Percentiles rank a stretch among this genome's conserved stretches.
These are phyloP conservation scores for Spilogale gracilis DNA, from an alignment of 2,113 vertebrate species.

Conservation along the genomic window DNA sequence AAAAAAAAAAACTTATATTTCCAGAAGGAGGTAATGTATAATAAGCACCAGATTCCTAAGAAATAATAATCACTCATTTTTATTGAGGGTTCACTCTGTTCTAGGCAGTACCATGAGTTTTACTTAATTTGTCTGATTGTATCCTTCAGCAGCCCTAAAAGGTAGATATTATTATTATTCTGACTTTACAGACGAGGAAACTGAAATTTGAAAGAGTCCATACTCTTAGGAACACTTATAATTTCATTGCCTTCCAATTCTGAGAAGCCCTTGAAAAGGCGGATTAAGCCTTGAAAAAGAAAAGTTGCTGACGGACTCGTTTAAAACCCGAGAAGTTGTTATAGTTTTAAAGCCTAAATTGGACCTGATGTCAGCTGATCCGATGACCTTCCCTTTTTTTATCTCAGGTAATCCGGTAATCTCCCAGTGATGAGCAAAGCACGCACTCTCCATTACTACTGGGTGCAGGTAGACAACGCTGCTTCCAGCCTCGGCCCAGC, in stretches of 20 bases:
- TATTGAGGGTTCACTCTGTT: conserved; percentile 6
- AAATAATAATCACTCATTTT: conserved; percentile 10
- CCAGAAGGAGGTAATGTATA: neutral
- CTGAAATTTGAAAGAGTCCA: neutral
- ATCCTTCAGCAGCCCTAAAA: neutral
- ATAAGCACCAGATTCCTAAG: neutral
- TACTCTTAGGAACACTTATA: neutral
- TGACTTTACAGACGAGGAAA: conserved; percentile 47
- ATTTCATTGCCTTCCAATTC: conserved; percentile 52
- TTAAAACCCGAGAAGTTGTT: conserved; percentile 76
- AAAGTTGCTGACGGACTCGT: conserved; percentile 67
- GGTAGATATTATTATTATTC: neutral
- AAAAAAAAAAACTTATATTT: neutral
- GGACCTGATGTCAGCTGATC: conserved; percentile 76
- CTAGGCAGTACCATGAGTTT: neutral
- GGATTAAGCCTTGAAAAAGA: conserved; percentile 76
- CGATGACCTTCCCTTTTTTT: conserved; percentile 63
- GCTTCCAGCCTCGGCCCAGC: neutral
- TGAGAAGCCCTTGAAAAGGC: conserved; percentile 77
- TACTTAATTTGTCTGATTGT: conserved; percentile 20
- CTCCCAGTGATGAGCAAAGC: conserved; percentile 62
- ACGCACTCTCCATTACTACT: conserved; percentile 54
- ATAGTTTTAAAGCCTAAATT: conserved; percentile 81
- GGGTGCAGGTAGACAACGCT: neutral
- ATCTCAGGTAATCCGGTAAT: conserved; percentile 81